phyloP scores from a whole-genome alignment of 2,113 vertebrate genomes.

The Tragelaphus scriptus region DNA sequence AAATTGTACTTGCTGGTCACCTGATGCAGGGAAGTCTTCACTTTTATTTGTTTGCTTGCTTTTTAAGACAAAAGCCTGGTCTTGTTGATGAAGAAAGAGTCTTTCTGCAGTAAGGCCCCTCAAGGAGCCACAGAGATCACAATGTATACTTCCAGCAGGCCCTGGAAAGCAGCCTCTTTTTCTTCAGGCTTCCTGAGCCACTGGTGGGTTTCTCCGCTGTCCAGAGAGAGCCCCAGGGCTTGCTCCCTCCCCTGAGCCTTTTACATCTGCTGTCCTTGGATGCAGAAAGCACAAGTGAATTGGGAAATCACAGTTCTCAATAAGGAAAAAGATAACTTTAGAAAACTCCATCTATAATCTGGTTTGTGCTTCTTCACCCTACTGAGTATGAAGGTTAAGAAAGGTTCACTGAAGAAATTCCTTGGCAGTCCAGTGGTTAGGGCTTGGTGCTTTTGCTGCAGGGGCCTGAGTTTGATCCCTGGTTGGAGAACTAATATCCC shows the following conservation, averaged over 20 bases:
- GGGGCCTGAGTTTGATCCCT: background rate
- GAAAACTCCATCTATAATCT: background rate
- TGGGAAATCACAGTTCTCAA: background rate
- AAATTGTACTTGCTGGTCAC: background rate
- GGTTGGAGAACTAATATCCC: background rate
- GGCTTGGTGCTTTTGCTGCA: background rate
- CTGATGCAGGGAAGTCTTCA: background rate
- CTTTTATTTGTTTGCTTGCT: background rate
- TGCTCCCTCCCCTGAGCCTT: background rate
- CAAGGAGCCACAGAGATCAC: background rate
- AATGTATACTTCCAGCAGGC: background rate
- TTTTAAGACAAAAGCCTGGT: background rate
- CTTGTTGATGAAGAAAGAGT: background rate
- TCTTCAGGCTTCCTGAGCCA: background rate
- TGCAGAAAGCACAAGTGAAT: background rate
- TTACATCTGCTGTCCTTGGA: background rate
- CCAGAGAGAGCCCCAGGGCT: background rate
- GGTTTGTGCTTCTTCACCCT: background rate
- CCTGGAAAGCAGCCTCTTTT: background rate
- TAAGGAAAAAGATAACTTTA: background rate
- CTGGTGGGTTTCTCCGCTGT: background rate
- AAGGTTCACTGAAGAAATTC: background rate
- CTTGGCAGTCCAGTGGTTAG: background rate
- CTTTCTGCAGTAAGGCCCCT: background rate
- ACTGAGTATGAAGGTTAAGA: background rate